Percentiles rank a stretch among this genome's conserved stretches.
These are phyloP conservation scores for Percopsis omiscomaycus DNA, from an alignment of 2,797 vertebrate species.

Conservation along the genomic window DNA sequence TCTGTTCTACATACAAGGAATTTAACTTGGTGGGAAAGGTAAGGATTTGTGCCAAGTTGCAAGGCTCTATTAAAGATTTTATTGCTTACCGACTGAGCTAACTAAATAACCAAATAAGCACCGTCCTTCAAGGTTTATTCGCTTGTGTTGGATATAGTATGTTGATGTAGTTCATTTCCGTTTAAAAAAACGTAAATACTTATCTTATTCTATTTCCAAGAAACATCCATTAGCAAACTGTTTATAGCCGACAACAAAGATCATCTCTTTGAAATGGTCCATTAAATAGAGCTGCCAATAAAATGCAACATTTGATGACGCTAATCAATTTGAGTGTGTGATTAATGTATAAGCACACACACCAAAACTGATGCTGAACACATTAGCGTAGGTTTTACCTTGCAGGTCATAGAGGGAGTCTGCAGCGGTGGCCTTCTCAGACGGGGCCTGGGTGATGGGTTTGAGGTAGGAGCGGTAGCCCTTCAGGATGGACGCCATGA, in stretches of 20 bases:
- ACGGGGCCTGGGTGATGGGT: constrained; percentile 94
- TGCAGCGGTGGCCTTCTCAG: constrained; percentile 92
- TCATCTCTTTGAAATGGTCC: constrained; percentile 20
- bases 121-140: no score
- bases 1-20: no score
- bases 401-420: constrained; percentile 94
- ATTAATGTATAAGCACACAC: constrained; percentile 14
- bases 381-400: constrained; percentile 72
- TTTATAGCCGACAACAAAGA: constrained; percentile 23
- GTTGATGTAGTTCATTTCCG: no score
- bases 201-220: constrained; percentile 32
- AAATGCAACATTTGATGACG: constrained; percentile 11
- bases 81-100: no score
- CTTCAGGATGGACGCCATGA: constrained; percentile 96
- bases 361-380: background rate
- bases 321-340: constrained; percentile 21
- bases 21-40: no score
- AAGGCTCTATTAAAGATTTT: no score
- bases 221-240: constrained; percentile 30
- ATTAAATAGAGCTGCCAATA: constrained; percentile 43
- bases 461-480: constrained; percentile 94
- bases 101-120: no score
- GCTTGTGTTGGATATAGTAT: no score
- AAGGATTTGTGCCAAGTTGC: no score
- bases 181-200: no score